phyloP scores from a whole-genome alignment of 1,140 invertebrate species.

The Philotrypesis tridentata region DNA sequence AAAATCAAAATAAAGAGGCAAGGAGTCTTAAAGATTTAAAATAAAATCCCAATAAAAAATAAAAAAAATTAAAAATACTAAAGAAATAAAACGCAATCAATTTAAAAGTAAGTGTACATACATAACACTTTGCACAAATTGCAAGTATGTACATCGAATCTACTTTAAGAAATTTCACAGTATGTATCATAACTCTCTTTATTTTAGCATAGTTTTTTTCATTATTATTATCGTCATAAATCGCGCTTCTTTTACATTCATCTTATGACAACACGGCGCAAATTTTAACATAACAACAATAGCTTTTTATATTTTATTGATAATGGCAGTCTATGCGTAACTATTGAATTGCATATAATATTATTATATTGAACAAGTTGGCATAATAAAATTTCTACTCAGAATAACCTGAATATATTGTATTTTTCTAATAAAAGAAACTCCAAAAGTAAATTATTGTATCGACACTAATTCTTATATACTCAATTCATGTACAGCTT shows the following conservation, averaged over 20 bases:
- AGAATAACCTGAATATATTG: conserved; percentile 13
- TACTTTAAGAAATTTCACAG: conserved; percentile 47
- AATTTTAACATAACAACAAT: conserved; percentile 44
- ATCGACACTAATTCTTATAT: conserved; percentile 15
- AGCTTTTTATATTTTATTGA: conserved; percentile 43
- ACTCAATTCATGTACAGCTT: conserved; percentile 15
- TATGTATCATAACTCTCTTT: conserved; percentile 11
- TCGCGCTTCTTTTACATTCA: conserved; percentile 40
- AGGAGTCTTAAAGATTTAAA: conserved; percentile 19
- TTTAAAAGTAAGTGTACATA: conserved; percentile 14
- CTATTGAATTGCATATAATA: conserved; percentile 39
- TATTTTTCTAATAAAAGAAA: conserved; percentile 26
- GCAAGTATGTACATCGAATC: conserved; percentile 18
- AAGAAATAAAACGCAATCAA: conserved; percentile 18
- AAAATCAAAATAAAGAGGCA: conserved; percentile 28
- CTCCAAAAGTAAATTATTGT: conserved; percentile 23
- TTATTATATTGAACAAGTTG: conserved; percentile 38
- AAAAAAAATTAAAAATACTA: conserved; percentile 33
- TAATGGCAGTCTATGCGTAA: conserved; percentile 42
- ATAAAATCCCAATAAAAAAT: conserved; percentile 1
- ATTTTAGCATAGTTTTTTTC: conserved; percentile 44
- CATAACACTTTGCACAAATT: conserved; percentile 26
- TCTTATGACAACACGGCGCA: conserved; percentile 48
- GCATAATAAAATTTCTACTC: conserved; percentile 17
- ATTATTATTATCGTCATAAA: conserved; percentile 26